These are phyloP conservation scores for Venusia cambrica DNA, from an alignment of 2,888 invertebrate genomes.

Conservation along the genomic window DNA sequence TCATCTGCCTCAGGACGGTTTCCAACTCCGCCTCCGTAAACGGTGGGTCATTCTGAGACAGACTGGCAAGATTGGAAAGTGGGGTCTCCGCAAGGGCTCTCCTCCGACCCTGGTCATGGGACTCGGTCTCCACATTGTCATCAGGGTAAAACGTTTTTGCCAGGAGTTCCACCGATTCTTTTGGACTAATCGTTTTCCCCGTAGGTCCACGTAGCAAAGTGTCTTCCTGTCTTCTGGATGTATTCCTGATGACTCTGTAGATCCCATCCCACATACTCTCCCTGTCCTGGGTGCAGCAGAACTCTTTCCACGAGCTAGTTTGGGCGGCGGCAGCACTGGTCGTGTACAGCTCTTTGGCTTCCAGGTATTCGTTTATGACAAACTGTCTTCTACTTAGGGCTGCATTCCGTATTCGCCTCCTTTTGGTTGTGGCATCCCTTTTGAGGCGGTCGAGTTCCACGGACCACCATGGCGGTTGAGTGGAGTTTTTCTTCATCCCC, in stretches of 20 bases:
- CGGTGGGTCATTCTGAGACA: neutral
- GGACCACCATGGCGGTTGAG: constrained; percentile 1
- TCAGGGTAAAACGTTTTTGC: constrained; percentile 1
- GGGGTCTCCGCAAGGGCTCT: no score
- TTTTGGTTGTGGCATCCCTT: neutral
- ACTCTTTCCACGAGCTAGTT: constrained; percentile 2
- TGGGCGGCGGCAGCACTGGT: neutral
- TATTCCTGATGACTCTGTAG: neutral
- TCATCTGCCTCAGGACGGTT: constrained; percentile 3
- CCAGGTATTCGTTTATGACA: neutral
- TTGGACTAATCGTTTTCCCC: neutral
- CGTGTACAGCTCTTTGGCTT: neutral
- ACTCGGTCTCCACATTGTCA: no score
- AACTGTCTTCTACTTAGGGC: neutral
- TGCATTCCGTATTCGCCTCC: neutral
- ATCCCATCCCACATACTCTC: constrained; percentile 1
- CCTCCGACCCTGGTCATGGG: no score
- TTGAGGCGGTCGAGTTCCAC: neutral
- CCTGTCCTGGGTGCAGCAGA: neutral
- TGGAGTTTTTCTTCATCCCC: neutral
- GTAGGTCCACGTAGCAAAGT: neutral
- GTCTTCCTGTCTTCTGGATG: neutral
- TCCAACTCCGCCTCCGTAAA: constrained; percentile 3
- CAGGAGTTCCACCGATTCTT: neutral
- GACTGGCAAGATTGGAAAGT: no score